Base-by-base conservation (phyloP, 2,888 invertebrate species). In the Therioaphis trifolii region DNA sequence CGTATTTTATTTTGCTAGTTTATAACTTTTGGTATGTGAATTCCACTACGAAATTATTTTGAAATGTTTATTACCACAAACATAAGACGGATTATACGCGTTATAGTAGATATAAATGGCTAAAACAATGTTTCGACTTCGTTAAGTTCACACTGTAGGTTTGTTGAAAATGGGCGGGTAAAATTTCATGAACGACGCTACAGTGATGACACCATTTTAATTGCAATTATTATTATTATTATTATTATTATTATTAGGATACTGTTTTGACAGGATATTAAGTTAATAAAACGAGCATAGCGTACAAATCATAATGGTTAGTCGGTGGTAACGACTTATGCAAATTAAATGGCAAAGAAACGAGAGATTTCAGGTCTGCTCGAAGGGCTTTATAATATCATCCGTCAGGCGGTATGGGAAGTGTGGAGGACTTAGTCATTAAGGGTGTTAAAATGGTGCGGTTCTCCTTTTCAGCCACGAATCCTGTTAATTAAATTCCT, bases 401-500 rank as follows among this genome's bases (percentile, higher is more conserved):
- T 82, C 66, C 61, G 63, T 82, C 82, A 74, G 63, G 63, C 24
- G 40, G 74, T 40, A 63, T n/a, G 63, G 40, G 74, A 9, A 71
- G 61, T 15, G 61, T 18, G 61, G 74, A 82, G 49, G 68, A 66
- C 43, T 66, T 68, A 52, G 78, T 82, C 72, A 74, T 82, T 82
- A 82, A 24, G 82, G 74, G 82, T 82, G 82, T 82, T 82, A 74
- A 82, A 82, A 82, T 27, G 74, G 74, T 49, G 46, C 18, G 71
- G 49, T 74, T 82, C 74, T 82, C 74, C 61, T 74, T 74, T 82
- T 74, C 52, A 82, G 52, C 63, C 82, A 18, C 63, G 63, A 82
- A 74, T 61, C 74, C 82, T 82, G 82, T 82, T 82, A 82, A 82
- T 82, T 82, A 82, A 82, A 82, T 74, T 82, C 72, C 82, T 55